Evolutionary conservation across 2,113 vertebrate species (phyloP).

Genomic region (Prunella fulvescens): DNA sequence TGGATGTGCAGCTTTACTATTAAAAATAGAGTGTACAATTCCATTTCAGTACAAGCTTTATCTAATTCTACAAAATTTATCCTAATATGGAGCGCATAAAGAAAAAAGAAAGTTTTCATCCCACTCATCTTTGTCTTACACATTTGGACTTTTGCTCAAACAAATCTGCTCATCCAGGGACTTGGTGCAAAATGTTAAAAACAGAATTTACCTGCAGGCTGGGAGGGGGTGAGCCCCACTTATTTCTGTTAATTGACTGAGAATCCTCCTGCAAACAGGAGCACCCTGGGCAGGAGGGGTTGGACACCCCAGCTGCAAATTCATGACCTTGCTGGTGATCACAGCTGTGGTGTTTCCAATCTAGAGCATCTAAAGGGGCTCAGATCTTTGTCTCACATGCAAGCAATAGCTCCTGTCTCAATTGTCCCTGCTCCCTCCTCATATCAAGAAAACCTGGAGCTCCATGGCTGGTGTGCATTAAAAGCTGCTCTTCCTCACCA

Average conservation of each 20-base stretch:
- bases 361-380: neutral
- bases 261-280: neutral
- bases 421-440: neutral
- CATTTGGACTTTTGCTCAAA: neutral
- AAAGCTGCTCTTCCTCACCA: neutral
- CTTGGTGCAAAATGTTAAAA: neutral
- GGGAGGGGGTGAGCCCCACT: neutral
- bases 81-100: neutral
- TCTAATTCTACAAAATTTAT: neutral
- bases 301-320: neutral
- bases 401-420: neutral
- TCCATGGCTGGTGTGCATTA: neutral
- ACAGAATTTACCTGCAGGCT: neutral
- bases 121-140: neutral
- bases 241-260: fast-evolving
- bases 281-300: neutral
- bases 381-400: neutral
- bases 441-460: neutral
- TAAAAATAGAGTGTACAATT: neutral
- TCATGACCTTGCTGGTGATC: neutral
- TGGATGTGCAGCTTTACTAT: neutral
- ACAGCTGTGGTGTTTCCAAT: neutral
- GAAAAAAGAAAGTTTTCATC: neutral
- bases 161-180: neutral
- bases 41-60: neutral